Conservation (phyloP, 2,797 vertebrate species). For the Mareca penelope region DNA sequence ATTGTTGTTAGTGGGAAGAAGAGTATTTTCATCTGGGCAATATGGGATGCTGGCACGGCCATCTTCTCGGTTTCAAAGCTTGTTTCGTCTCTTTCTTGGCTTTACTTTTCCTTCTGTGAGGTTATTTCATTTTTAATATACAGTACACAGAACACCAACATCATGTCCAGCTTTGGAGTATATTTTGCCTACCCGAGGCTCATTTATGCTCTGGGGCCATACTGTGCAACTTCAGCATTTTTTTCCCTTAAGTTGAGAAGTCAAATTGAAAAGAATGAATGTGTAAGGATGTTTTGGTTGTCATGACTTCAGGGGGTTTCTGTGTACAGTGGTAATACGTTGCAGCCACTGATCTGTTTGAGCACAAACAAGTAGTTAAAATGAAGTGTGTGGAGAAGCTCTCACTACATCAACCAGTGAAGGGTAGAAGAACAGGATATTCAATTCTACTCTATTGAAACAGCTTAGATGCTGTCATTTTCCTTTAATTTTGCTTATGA, state of each 20-base stretch:
- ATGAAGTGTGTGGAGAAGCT: background rate
- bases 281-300: background rate
- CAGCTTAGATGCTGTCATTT: accelerated
- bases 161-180: background rate
- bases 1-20: background rate
- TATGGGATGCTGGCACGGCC: background rate
- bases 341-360: background rate
- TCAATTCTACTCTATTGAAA: background rate
- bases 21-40: background rate
- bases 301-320: background rate
- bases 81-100: background rate
- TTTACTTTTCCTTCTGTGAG: background rate
- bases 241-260: background rate
- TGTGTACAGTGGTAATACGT: background rate
- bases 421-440: too few species aligned
- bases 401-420: background rate
- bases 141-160: background rate
- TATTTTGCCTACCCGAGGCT: background rate
- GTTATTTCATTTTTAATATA: background rate
- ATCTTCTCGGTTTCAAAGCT: background rate
- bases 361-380: background rate
- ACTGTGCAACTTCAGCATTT: background rate
- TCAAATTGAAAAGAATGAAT: background rate
- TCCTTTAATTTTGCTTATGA: background rate
- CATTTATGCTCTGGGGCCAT: background rate